A percentile compares a stretch with the other conserved stretches of the same genome.
These are phyloP conservation scores for Agrotis ipsilon DNA, from an alignment of 2,888 invertebrate genomes.

Conservation along the genomic window DNA sequence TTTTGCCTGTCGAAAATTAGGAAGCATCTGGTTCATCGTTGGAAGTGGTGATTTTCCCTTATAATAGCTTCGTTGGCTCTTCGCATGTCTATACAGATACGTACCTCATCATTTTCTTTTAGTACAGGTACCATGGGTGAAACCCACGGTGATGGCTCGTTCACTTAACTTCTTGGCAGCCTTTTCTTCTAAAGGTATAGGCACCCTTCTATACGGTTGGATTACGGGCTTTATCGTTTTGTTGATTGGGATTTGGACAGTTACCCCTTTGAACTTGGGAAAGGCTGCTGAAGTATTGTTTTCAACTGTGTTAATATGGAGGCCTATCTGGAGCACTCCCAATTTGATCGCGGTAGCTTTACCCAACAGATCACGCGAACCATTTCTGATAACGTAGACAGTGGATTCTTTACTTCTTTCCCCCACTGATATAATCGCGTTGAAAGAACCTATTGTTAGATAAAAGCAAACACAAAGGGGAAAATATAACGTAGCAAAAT, in stretches of 20 bases:
- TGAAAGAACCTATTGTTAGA: too few relatives aligned
- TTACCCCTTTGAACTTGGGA: conserved; percentile 8
- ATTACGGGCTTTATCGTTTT: not conserved
- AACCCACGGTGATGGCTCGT: conserved; percentile 5
- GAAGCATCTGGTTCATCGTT: conserved; percentile 15
- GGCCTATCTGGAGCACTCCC: not conserved
- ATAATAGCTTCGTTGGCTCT: conserved; percentile 17
- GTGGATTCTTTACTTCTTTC: too few relatives aligned
- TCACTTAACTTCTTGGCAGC: not conserved
- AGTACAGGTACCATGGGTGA: not conserved
- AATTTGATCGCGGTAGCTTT: conserved; percentile 1
- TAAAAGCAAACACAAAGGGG: too few relatives aligned
- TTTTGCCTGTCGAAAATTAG: conserved; percentile 5
- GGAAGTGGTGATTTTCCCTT: conserved; percentile 14
- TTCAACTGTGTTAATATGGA: not conserved
- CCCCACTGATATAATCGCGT: too few relatives aligned
- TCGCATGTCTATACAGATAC: conserved; percentile 16
- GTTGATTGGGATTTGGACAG: not conserved
- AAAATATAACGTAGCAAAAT: too few relatives aligned
- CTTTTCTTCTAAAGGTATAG: conserved; percentile 13
- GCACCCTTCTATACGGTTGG: conserved; percentile 4
- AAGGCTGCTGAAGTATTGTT: conserved; percentile 1
- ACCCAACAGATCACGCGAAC: conserved; percentile 2
- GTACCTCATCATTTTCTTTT: conserved; percentile 8
- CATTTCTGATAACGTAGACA: not conserved